Conservation (phyloP, 1,140 invertebrate genomes). For the Ylistrum balloti region DNA sequence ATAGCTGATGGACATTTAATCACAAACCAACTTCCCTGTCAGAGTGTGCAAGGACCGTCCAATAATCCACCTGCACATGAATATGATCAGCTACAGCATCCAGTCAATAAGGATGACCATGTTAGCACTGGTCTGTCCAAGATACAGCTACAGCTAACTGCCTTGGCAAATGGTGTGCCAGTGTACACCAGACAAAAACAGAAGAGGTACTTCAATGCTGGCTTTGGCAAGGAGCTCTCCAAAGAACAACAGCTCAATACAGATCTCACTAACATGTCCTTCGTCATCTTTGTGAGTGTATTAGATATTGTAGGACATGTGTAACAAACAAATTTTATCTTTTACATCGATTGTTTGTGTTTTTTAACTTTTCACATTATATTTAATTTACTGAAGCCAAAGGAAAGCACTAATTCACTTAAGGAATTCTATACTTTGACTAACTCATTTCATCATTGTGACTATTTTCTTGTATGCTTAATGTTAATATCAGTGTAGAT, state of each 20-base stretch:
- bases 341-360: too few species aligned
- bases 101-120: background rate
- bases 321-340: too few species aligned
- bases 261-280: slow-evolving; percentile 51
- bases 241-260: slow-evolving; percentile 56
- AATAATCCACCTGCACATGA: background rate
- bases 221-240: slow-evolving; percentile 45
- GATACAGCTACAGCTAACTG: background rate
- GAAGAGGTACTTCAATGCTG: slow-evolving; percentile 43
- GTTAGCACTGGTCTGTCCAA: background rate
- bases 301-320: too few species aligned
- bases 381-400: too few species aligned
- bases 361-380: too few species aligned
- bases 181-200: slow-evolving; percentile 54
- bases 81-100: background rate
- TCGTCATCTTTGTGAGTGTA: slow-evolving; percentile 13
- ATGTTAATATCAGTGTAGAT: too few species aligned
- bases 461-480: too few species aligned
- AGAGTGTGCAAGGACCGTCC: background rate
- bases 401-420: too few species aligned
- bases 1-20: background rate
- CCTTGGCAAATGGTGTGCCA: slow-evolving; percentile 54
- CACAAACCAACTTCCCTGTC: background rate
- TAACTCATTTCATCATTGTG: too few species aligned
- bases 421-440: too few species aligned